Base-by-base conservation (phyloP, 2,113 vertebrate species). In the Platichthys stellatus region DNA sequence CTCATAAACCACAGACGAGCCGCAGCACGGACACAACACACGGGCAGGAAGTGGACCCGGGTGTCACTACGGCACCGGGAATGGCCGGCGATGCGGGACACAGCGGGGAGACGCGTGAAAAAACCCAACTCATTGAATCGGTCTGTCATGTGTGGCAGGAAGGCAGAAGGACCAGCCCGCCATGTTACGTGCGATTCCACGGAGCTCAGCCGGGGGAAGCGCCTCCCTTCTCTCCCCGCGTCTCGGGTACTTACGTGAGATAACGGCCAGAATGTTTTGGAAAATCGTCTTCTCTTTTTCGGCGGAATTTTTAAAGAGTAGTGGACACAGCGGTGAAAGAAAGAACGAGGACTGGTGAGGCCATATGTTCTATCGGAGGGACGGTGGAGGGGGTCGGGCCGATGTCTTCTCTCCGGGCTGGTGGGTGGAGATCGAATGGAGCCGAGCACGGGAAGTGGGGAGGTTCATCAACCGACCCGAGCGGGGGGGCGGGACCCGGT, bases 271-370 rank as follows among this genome's bases (percentile, higher is more conserved):
- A 96, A 97, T 92, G 95, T 95, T 95, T 97, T 96, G 96, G 97
- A 96, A 97, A 98, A 98, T 96, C 97, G 97, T 99, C 97, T 99
- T 98, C 96, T 98, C 97, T 98, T 99, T 98, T 99, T 98, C 94
- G 97, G 97, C 97, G 97, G 97, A 99, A 98, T 99, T 98, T 98
- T 99, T 97, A 99, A 99, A 99, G 95, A 98, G 96, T 97, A 94
- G 97, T 96, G 96, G 96, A 93, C 94, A 94, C 96, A 96, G 95
- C 92, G 93, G 94, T 94, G 92, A 92, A 96, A 98, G 97, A 99
- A 99, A 98, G 96, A 95, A 94, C 91, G 92, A 89, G 76, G 94
- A 92, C 95, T 86, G 85, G 92, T 93, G 84, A 68, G 74, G 97
- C 97, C 97, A 98, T 99, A 98, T 90, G 93, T 69, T 72, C 71